Conservation (phyloP, 2,113 vertebrate species). For the Muntiacus muntjak region DNA sequence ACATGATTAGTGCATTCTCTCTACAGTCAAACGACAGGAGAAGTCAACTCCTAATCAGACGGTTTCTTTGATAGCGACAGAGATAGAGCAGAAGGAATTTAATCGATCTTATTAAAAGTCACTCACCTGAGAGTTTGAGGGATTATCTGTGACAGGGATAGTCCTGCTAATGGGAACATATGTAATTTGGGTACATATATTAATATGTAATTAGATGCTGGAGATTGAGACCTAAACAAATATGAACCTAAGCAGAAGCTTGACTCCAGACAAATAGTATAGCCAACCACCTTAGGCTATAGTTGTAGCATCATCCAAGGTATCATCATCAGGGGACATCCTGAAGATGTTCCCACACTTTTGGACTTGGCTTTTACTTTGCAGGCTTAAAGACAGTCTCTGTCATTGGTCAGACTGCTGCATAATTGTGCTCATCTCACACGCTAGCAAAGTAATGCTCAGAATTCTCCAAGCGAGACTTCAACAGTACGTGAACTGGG, state of each 20-base stretch:
- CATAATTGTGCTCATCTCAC: neutral
- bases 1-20: neutral
- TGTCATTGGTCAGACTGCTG: neutral
- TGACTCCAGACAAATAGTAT: neutral
- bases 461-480: neutral
- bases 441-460: neutral
- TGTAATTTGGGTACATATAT: neutral
- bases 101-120: conserved; percentile 8
- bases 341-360: neutral
- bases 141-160: neutral
- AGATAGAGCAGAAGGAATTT: conserved; percentile 39
- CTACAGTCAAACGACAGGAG: neutral
- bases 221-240: neutral
- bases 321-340: neutral
- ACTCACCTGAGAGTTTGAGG: neutral
- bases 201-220: neutral
- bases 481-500: neutral
- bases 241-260: neutral
- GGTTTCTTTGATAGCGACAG: neutral
- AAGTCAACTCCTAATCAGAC: conserved; percentile 26
- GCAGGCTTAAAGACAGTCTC: neutral
- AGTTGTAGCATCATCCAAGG: neutral
- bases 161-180: neutral
- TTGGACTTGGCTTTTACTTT: neutral
- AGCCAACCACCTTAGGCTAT: neutral